Conservation (phyloP, 2,888 invertebrate species). For the Melinaea menophilus region DNA sequence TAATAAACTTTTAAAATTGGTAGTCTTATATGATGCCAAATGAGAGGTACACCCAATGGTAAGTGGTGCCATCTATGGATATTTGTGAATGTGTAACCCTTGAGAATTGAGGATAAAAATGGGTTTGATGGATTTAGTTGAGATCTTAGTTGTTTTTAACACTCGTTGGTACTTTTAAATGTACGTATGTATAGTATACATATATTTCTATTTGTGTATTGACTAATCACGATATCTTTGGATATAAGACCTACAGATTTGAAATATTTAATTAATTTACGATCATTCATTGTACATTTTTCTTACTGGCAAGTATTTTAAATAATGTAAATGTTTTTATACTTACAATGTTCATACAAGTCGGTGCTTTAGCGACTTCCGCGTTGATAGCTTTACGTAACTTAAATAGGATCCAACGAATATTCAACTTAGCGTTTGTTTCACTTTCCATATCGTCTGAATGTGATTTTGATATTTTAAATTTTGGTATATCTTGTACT, state of each 20-base stretch:
- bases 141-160: no score
- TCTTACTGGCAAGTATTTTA: no score
- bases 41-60: no score
- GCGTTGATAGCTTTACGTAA: slow-evolving; percentile 86
- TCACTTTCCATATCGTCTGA: slow-evolving; percentile 52
- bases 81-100: not conserved
- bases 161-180: no score
- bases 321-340: slow-evolving; percentile 9
- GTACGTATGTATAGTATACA: no score
- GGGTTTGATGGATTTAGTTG: not conserved
- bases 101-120: not conserved
- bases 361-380: slow-evolving; percentile 86
- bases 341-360: slow-evolving; percentile 83
- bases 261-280: no score
- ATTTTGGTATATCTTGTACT: slow-evolving; percentile 53
- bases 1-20: no score
- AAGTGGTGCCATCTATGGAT: not conserved
- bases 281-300: no score
- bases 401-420: slow-evolving; percentile 86
- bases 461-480: slow-evolving; percentile 45
- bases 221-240: no score
- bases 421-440: slow-evolving; percentile 76
- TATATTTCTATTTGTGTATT: no score
- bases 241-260: no score
- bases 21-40: no score